These are phyloP conservation scores for Mellilla xanthometata DNA, from an alignment of 2,888 invertebrate genomes.

Conservation along the genomic window DNA sequence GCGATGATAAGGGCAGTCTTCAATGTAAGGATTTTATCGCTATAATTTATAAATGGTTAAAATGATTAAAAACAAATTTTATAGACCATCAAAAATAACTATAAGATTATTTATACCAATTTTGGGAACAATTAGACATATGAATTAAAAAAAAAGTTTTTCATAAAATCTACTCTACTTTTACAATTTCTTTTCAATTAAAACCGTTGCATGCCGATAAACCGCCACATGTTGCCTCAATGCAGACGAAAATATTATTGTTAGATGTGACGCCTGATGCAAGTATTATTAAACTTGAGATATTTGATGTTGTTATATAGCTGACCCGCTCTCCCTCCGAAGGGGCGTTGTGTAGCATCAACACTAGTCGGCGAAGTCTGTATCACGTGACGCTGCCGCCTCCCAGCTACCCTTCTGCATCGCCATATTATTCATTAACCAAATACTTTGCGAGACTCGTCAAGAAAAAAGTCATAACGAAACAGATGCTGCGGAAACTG, in stretches of 20 bases:
- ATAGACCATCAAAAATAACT: too few relatives aligned
- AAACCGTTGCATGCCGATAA: too few relatives aligned
- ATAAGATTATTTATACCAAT: too few relatives aligned
- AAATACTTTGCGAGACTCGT: slow-evolving; percentile 90
- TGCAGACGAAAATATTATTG: neutral
- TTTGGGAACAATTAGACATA: too few relatives aligned
- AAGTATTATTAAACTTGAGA: slow-evolving; percentile 39
- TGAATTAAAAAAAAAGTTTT: too few relatives aligned
- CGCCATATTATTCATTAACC: slow-evolving; percentile 90
- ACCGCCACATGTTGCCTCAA: neutral
- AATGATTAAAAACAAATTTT: too few relatives aligned
- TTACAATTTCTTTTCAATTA: too few relatives aligned
- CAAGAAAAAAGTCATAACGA: slow-evolving; percentile 86
- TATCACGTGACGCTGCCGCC: slow-evolving; percentile 86
- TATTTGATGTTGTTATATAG: slow-evolving; percentile 68
- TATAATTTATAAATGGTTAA: too few relatives aligned
- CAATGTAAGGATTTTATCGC: too few relatives aligned
- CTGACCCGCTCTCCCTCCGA: slow-evolving; percentile 79
- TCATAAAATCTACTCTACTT: too few relatives aligned
- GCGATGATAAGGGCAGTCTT: too few relatives aligned
- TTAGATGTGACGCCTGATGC: slow-evolving; percentile 18
- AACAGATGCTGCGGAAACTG: slow-evolving; percentile 88
- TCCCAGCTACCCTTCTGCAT: slow-evolving; percentile 88
- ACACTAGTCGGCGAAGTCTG: slow-evolving; percentile 76
- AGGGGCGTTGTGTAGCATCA: slow-evolving; percentile 80